phyloP scores from a whole-genome alignment of 2,888 invertebrate genomes.

The Drosophila leonis region DNA sequence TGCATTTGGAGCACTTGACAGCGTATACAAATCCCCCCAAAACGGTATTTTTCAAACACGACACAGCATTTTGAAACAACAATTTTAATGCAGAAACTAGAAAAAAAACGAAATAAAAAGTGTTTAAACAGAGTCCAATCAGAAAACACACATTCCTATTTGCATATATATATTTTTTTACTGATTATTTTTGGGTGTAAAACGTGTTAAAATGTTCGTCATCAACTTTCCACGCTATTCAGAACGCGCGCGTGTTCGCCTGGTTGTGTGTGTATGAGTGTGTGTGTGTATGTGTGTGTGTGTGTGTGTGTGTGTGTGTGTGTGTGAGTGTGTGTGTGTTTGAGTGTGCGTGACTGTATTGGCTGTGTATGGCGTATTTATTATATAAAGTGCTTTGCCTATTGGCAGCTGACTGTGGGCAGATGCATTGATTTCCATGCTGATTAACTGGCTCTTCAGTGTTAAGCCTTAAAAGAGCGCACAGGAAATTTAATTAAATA shows the following conservation, averaged over 20 bases:
- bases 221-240: slow-evolving; percentile 38
- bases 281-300: slow-evolving; percentile 20
- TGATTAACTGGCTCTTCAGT: slow-evolving; percentile 1
- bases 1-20: slow-evolving; percentile 54
- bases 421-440: slow-evolving; percentile 43
- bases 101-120: slow-evolving; percentile 12
- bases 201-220: slow-evolving; percentile 34
- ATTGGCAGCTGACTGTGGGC: slow-evolving; percentile 48
- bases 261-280: slow-evolving; percentile 21
- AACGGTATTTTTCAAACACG: slow-evolving; percentile 39
- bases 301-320: slow-evolving; percentile 6
- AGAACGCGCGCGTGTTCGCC: slow-evolving; percentile 50
- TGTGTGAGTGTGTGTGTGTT: slow-evolving; percentile 17
- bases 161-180: slow-evolving; percentile 8
- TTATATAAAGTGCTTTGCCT: slow-evolving; percentile 67
- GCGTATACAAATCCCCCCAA: slow-evolving; percentile 25
- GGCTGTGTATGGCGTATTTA: slow-evolving; percentile 53
- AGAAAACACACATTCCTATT: slow-evolving; percentile 11
- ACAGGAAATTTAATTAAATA: slow-evolving; percentile 60
- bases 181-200: slow-evolving; percentile 6
- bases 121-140: slow-evolving; percentile 8
- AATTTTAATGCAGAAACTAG: background rate
- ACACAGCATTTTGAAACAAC: slow-evolving; percentile 17
- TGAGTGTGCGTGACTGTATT: slow-evolving; percentile 21
- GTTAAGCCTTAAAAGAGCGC: slow-evolving; percentile 26